A percentile compares a stretch with the other conserved stretches of the same genome.
These are phyloP conservation scores for Urocynchramus pylzowi DNA, from an alignment of 2,113 vertebrate genomes.

Conservation along the genomic window DNA sequence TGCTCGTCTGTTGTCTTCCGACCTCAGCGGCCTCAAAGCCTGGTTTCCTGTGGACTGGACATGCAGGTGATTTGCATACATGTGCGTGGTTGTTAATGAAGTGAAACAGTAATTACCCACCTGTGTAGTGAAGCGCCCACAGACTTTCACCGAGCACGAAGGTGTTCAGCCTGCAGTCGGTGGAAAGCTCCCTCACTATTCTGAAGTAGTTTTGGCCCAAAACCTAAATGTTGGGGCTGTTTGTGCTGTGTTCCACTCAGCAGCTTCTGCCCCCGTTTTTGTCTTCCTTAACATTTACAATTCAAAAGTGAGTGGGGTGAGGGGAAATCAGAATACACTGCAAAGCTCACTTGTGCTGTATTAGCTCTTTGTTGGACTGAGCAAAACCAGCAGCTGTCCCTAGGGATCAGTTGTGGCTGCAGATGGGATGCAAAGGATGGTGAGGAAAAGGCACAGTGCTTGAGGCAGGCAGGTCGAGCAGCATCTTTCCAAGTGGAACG, in stretches of 20 bases:
- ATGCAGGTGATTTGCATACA: conserved; percentile 87
- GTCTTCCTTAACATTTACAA: not conserved
- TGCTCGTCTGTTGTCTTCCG: conserved; percentile 91
- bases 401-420: not conserved
- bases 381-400: not conserved
- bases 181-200: not conserved
- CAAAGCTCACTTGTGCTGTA: fast-evolving
- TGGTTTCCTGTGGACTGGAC: conserved; percentile 93
- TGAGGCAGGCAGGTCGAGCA: not conserved
- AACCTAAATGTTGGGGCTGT: not conserved
- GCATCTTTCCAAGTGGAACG: not conserved
- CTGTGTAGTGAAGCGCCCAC: not conserved
- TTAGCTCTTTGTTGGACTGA: not conserved
- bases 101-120: not conserved
- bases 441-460: not conserved
- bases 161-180: not conserved
- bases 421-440: not conserved
- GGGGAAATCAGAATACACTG: not conserved
- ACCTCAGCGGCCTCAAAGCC: conserved; percentile 87
- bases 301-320: not conserved
- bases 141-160: not conserved
- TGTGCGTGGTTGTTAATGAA: not conserved
- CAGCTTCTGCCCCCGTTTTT: not conserved
- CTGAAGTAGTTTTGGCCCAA: not conserved
- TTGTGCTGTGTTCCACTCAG: not conserved